Evolutionary conservation across 2,888 invertebrate species (phyloP).

Genomic region (Dryocosmus kuriphilus): DNA sequence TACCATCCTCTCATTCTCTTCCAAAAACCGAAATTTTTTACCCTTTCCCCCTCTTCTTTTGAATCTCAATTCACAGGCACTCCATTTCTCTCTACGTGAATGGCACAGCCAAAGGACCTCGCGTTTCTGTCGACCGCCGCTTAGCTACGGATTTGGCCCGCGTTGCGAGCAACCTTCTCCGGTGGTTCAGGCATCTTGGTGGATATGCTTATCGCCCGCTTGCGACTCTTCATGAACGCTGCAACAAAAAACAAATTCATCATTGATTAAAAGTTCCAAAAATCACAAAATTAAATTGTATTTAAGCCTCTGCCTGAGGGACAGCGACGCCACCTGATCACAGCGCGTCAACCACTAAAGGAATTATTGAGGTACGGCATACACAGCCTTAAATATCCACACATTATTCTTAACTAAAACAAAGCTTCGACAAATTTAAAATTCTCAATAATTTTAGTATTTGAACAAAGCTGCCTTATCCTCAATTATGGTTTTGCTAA

Average conservation of each 20-base stretch:
- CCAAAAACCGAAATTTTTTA: neutral
- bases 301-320: neutral
- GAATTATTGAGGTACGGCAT: no score
- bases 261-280: neutral
- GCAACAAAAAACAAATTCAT: conserved; percentile 74
- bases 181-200: conserved; percentile 78
- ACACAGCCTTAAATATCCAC: no score
- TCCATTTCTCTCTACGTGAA: conserved; percentile 67
- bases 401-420: neutral
- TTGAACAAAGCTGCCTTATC: neutral
- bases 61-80: neutral
- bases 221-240: conserved; percentile 85
- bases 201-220: conserved; percentile 79
- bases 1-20: neutral
- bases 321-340: neutral
- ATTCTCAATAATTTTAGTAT: neutral
- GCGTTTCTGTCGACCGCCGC: conserved; percentile 59
- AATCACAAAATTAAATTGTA: neutral
- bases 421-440: neutral
- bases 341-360: no score
- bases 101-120: conserved; percentile 75
- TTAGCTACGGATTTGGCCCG: conserved; percentile 77
- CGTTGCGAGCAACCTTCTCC: conserved; percentile 76
- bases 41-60: neutral
- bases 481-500: neutral